Evolutionary conservation across 2,113 vertebrate species (phyloP).

Genomic region (Ptilorrhoa leucosticta): DNA sequence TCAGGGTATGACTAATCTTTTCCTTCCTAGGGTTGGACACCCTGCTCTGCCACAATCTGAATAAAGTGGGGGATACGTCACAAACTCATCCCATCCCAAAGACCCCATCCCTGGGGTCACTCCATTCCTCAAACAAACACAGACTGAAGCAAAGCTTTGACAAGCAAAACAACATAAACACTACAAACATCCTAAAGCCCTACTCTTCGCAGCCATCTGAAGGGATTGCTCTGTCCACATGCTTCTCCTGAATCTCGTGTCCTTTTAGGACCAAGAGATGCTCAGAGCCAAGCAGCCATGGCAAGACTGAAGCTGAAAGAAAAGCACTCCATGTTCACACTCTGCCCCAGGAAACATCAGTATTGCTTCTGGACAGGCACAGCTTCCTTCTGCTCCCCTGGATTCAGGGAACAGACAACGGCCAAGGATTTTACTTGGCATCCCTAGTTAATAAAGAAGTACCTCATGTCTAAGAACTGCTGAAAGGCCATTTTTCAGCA

Average conservation of each 20-base stretch:
- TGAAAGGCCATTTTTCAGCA: conserved; percentile 6
- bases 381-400: background rate
- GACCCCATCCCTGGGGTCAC: background rate
- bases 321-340: background rate
- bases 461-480: background rate
- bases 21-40: background rate
- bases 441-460: conserved; percentile 13
- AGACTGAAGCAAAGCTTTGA: background rate
- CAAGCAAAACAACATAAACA: background rate
- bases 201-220: background rate
- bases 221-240: background rate
- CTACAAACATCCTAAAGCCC: background rate
- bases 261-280: background rate
- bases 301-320: background rate
- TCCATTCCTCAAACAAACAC: background rate
- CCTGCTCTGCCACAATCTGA: background rate
- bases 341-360: background rate
- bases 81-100: background rate
- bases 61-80: background rate
- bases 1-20: background rate
- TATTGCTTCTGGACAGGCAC: background rate
- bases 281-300: background rate
- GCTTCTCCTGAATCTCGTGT: background rate
- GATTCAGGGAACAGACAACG: background rate
- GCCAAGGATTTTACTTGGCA: background rate